phyloP scores from a whole-genome alignment of 2,888 invertebrate species.

The Scaptomyza reducta region DNA sequence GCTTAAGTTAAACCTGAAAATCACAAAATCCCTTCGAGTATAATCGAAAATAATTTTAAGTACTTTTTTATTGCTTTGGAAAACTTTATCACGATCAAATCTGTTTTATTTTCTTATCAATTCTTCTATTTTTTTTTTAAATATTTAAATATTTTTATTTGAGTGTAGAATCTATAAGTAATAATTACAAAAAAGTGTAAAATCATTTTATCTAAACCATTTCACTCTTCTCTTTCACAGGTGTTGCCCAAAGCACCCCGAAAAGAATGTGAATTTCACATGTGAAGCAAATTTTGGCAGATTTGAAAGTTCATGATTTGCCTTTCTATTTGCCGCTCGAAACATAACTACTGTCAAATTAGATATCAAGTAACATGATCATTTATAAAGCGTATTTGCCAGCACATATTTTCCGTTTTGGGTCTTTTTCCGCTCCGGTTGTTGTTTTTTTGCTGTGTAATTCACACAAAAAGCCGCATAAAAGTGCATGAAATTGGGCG shows the following conservation, averaged over 20 bases:
- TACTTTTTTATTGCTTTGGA: too few relatives aligned
- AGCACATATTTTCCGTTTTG: constrained; percentile 19
- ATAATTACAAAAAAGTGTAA: not conserved
- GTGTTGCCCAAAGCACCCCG: constrained; percentile 15
- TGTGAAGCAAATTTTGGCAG: constrained; percentile 48
- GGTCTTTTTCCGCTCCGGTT: constrained; percentile 70
- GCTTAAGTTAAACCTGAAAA: too few relatives aligned
- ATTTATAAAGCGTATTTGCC: constrained; percentile 48
- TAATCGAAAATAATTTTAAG: too few relatives aligned
- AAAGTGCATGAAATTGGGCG: constrained; percentile 78
- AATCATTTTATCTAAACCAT: not conserved
- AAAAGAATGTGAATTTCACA: not conserved
- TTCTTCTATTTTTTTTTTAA: not conserved
- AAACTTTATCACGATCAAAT: too few relatives aligned
- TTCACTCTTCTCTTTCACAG: not conserved
- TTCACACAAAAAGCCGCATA: constrained; percentile 74
- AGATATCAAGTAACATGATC: constrained; percentile 45
- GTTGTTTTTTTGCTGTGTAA: constrained; percentile 68
- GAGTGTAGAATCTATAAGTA: not conserved
- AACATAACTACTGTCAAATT: constrained; percentile 45
- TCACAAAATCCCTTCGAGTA: too few relatives aligned
- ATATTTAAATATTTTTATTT: not conserved
- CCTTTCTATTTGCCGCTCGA: constrained; percentile 41
- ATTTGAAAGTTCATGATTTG: constrained; percentile 58
- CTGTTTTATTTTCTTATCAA: too few relatives aligned